Evolutionary conservation across 2,888 invertebrate species (phyloP), one percentile per base, ranked within the genome.

Genomic region (Folsomia candida): DNA sequence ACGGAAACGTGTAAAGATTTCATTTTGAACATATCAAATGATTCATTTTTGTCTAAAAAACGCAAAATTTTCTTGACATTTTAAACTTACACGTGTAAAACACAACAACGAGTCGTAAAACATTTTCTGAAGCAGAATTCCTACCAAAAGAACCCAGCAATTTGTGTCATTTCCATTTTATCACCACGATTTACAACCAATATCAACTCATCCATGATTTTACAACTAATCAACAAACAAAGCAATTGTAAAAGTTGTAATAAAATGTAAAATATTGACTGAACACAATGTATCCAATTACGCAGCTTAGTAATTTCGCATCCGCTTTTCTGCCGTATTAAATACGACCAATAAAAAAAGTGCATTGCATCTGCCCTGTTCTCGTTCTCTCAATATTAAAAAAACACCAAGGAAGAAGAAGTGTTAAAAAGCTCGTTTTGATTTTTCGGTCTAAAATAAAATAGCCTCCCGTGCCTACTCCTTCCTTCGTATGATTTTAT

Each of bases 401-500:
- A 37, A 14, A 4, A 37, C 37, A 37, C 14, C 37, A 37, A 9
- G 4, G 37, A 4, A 37, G 37, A 4, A 9, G 14, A 37, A 37
- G 37, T 37, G 37, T 37, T 37, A 37, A 37, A 37, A n/a, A 37
- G 37, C 6, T 37, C 37, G n/a, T 37, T 37, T 37, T 37, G 37
- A 37, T 37, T 37, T 37, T 37, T 37, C 37, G 14, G 14, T 14
- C 37, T 37, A 37, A 37, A 37, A 37, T 37, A 37, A 37, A 37
- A 37, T 37, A 37, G 37, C 4, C 37, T 37, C 37, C n/a, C 28
- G n/a, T 28, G 62, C 28, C 25, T n/a, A 60, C 9, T 9, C 25
- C 60, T 37, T 47, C 6, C 6, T n/a, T 54, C 51, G 65, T 47
- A 24, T 65, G n/a, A 65, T 2, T n/a, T 54, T 27, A 54, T 47